Evolutionary conservation across 2,888 invertebrate genomes (phyloP), one percentile per base, ranked within the genome.

Genomic region (Xiphydria camelus): DNA sequence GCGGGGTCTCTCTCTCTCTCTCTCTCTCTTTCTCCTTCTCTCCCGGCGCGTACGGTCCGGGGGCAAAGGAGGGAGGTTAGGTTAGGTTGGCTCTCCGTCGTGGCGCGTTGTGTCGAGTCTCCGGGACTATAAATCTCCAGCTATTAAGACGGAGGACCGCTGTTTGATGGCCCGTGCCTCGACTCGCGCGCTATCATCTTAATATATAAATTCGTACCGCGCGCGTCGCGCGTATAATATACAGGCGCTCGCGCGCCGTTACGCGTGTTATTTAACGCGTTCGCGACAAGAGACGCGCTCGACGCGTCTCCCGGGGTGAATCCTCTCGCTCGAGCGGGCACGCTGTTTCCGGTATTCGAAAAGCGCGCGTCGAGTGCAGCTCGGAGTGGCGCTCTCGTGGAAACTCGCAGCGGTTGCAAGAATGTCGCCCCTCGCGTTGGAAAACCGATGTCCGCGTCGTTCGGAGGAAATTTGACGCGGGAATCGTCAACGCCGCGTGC

Each of bases 71-170:
- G 1, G n/a, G n/a, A 42, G 45, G 39, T 35, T 35, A 51, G 52
- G 51, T 47, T 51, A 47, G 51, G 50, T 53, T 45, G 49, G 38
- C 17, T 41, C 36, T 39, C 42, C 41, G 43, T 43, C 43, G 29
- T 29, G n/a, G 47, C 47, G 47, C 46, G 55, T 53, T 41, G 49
- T 53, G 51, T 42, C 38, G 49, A 50, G 49, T 54, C 53, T 55
- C 58, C 50, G 55, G 49, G 60, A 59, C 64, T 63, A 71, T 72
- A 71, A 71, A 72, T 72, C 73, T 69, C 59, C 54, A 57, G 71
- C 72, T 70, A 74, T 74, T 72, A 74, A 72, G 73, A 70, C 70
- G 64, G 61, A 60, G 66, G 65, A 64, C 67, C 63, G 62, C 61
- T 61, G 59, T 67, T 71, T 70, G 69, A 72, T 72, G 69, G 69